Evolutionary conservation across 2,797 vertebrate genomes (phyloP), one percentile per base, ranked within the genome.

Genomic region (Propithecus deckenii): DNA sequence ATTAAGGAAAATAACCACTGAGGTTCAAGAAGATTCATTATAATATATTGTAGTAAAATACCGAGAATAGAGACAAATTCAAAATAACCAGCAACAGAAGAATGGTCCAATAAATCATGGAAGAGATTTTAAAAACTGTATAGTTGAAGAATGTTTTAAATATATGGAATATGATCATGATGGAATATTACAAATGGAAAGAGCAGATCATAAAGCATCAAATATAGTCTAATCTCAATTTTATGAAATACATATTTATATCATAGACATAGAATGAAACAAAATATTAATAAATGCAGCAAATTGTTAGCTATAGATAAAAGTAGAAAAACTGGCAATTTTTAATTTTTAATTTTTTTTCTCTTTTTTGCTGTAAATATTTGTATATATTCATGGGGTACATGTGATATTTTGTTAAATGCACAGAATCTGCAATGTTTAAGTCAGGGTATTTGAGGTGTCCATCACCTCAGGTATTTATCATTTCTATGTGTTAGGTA

Each of bases 101-200:
- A 79, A 25, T 52, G 28, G 7, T 28, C 65, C 23, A 79, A 63
- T 74, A 88, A 55, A 55, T 95, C 22, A 79, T 11, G 14, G 22
- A 25, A 43, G 11, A 61, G 61, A 23, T 52, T 78, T 85, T 85
- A 65, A 89, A 94, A 84, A 69, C 43, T 75, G 3, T 41, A 15
- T 23, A 67, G n/a, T 55, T 75, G 46, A 94, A 75, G 59, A 52
- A 57, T 74, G 89, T 89, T 85, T 84, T 94, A 78, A 71, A 94
- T 50, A 78, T 55, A 90, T 4, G 23, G 25, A 48, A 78, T 83
- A 74, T 50, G n/a, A 80, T 25, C 52, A 89, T 11, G 23, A 65
- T 65, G 9, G 7, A 63, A 81, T 75, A 92, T 6, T 63, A 65
- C 55, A 89, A 71, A 23, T 41, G 28, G 75, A 63, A 57, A 23